Conservation (phyloP, 1,140 invertebrate genomes). For the Megalopta genalis region DNA sequence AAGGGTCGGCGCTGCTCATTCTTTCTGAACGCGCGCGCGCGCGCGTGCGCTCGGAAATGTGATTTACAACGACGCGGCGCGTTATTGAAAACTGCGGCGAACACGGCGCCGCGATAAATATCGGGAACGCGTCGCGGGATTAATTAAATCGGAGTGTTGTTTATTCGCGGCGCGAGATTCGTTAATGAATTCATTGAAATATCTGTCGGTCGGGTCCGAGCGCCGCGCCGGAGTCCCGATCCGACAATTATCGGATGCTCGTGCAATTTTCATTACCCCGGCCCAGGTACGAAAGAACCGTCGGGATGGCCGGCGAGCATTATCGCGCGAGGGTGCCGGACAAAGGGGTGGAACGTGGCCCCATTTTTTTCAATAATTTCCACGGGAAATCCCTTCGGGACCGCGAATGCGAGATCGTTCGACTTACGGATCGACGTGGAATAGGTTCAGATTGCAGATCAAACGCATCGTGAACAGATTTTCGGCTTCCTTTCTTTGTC, state of each 20-base stretch:
- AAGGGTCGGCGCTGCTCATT: background rate
- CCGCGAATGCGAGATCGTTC: no score
- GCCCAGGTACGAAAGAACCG: background rate
- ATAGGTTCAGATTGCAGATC: no score
- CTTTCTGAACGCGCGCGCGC: background rate
- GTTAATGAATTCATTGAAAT: conserved; percentile 52
- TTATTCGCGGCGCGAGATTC: conserved; percentile 31
- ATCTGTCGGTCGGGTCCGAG: conserved; percentile 3
- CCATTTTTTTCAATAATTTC: background rate
- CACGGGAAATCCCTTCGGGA: no score
- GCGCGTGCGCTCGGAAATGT: conserved; percentile 16
- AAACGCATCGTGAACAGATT: no score
- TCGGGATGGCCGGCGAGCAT: background rate
- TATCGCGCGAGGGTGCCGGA: background rate
- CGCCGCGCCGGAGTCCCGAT: background rate
- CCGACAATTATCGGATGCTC: conserved; percentile 39
- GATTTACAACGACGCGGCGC: conserved; percentile 28
- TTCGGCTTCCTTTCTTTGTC: no score
- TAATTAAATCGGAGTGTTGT: conserved; percentile 38
- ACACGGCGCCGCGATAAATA: conserved; percentile 30
- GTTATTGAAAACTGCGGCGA: conserved; percentile 34
- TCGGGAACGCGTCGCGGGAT: conserved; percentile 21
- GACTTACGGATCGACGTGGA: no score
- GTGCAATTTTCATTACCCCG: conserved; percentile 39
- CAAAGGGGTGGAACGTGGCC: background rate